Base-by-base conservation (phyloP, 2,113 vertebrate species). In the Cercopithecus mona region DNA sequence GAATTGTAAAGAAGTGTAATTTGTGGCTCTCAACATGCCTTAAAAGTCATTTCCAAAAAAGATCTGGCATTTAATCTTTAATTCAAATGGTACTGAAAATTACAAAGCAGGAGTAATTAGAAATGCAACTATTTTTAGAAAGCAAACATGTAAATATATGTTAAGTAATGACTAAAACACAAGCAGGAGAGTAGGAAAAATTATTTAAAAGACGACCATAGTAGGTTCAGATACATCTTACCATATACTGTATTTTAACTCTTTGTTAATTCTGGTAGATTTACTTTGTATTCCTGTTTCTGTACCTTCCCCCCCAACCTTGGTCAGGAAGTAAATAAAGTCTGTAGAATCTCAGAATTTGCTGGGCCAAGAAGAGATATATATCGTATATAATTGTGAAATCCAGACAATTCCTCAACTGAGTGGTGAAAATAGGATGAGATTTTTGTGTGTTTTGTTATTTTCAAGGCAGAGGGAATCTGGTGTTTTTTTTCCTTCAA, bases 101-200 rank as follows among this genome's bases (percentile, higher is more conserved):
- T 84, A 97, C 89, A 97, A 94, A 97, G 94, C 57, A n/a, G 97
- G 55, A 97, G 90, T 90, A 97, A 98, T 98, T 98, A 97, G 90
- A 90, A 93, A 97, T 57, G 32, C 61, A 35, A 38, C 97, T 98
- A 94, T 98, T 98, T 98, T 98, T 98, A 97, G 97, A 59, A 85
- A 43, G 61, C 79, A 89, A 85, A 73, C 87, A 45, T 97, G 94
- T 98, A 97, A 95, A 95, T 97, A 91, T 96, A 48, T 97, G 92
- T 61, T 70, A 73, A 73, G 48, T 92, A 93, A 95, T 94, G 97
- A 96, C 97, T 83, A 97, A 97, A 97, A 96, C 72, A 18, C 35
- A 38, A 52, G 59, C 52, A 38, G 30, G 35, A 40, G 57, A n/a
- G 35, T 78, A 18, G 30, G 45, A 52, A 78, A 86, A 93, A 55